A percentile compares a stretch with the other conserved stretches of the same genome.
These are phyloP conservation scores for Dermatemys mawii DNA, from an alignment of 2,113 vertebrate species.

Conservation along the genomic window DNA sequence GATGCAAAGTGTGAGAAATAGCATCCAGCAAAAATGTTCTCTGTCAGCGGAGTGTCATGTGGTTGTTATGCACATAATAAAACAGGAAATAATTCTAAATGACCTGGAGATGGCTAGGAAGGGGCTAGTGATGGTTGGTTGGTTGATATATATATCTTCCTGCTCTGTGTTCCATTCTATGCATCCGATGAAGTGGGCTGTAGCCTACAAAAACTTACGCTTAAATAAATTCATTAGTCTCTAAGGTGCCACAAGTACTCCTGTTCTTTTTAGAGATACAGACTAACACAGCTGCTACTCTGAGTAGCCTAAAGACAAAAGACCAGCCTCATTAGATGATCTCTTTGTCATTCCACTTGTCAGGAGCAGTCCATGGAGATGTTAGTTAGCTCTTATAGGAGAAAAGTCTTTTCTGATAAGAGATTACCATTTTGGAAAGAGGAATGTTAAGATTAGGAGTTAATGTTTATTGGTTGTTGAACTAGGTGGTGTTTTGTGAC, in stretches of 20 bases:
- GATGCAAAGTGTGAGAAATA: constrained; percentile 73
- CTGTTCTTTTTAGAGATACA: too few species aligned
- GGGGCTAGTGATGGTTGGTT: constrained; percentile 9
- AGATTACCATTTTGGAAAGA: background rate
- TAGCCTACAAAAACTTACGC: too few species aligned
- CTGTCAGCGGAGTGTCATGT: background rate
- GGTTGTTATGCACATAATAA: background rate
- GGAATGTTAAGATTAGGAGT: background rate
- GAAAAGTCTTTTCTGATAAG: background rate
- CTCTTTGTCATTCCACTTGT: background rate
- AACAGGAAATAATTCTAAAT: background rate
- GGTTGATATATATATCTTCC: too few species aligned
- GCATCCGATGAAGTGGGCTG: too few species aligned
- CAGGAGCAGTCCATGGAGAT: background rate
- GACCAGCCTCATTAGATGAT: constrained; percentile 14
- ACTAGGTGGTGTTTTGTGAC: background rate
- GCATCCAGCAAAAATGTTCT: constrained; percentile 2
- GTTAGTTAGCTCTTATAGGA: background rate
- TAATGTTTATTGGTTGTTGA: background rate
- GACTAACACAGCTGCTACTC: too few species aligned
- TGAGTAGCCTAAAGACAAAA: constrained; percentile 21
- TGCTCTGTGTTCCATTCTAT: too few species aligned
- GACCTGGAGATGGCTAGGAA: constrained; percentile 28
- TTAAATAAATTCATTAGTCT: too few species aligned
- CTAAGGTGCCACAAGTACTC: too few species aligned